These are phyloP conservation scores for Etheostoma perlongum DNA, from an alignment of 2,797 vertebrate genomes.

Conservation along the genomic window DNA sequence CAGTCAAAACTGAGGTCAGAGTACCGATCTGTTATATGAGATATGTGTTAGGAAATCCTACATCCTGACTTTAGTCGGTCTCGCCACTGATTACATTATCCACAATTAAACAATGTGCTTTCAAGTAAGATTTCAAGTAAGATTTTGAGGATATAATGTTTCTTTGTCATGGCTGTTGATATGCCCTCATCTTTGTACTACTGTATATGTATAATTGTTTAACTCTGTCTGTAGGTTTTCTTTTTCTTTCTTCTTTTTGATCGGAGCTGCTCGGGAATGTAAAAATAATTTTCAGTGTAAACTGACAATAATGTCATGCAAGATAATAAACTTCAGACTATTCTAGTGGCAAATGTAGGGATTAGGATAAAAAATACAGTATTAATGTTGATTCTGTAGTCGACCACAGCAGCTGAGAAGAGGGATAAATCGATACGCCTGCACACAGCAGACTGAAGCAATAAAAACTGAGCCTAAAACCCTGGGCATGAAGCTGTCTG, in stretches of 20 bases:
- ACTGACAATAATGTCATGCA: not conserved
- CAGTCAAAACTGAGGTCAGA: slow-evolving; percentile 32
- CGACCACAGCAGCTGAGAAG: slow-evolving; percentile 10
- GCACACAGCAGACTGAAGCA: slow-evolving; percentile 15
- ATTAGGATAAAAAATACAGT: slow-evolving; percentile 40
- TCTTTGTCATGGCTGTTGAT: too few species aligned
- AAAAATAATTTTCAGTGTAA: too few species aligned
- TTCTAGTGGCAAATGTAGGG: slow-evolving; percentile 31
- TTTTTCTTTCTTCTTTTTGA: too few species aligned
- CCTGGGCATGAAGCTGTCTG: slow-evolving; percentile 14
- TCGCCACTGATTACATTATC: slow-evolving; percentile 28
- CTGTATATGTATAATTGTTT: too few species aligned
- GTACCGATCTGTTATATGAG: slow-evolving; percentile 1
- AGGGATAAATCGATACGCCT: slow-evolving; percentile 37
- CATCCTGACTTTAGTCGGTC: slow-evolving; percentile 25
- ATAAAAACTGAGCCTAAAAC: slow-evolving; percentile 46
- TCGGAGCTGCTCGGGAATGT: too few species aligned
- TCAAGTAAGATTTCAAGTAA: too few species aligned
- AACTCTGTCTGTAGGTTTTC: too few species aligned
- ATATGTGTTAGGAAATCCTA: slow-evolving; percentile 16
- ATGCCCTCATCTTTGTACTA: too few species aligned
- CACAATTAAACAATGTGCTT: too few species aligned
- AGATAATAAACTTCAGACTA: slow-evolving; percentile 38
- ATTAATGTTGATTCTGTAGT: slow-evolving; percentile 33
- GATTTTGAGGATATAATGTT: too few species aligned